phyloP scores from a whole-genome alignment of 2,888 invertebrate species.

The Lithophane semibrunnea region DNA sequence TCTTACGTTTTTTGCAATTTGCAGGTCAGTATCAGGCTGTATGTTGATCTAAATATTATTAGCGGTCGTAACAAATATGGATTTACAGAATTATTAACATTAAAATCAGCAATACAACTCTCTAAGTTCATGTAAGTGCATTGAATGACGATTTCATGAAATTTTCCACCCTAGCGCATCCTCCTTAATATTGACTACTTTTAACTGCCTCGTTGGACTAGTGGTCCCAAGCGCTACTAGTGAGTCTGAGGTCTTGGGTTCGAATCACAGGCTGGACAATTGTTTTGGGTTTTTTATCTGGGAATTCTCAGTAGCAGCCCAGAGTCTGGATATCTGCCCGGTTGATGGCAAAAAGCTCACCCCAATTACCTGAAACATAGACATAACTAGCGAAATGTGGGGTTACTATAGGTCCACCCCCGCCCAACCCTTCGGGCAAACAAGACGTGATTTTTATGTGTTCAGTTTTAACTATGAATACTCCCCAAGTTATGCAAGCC shows the following conservation, averaged over 20 bases:
- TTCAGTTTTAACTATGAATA: constrained; percentile 67
- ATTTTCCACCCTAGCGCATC: no score
- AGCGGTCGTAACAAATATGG: no score
- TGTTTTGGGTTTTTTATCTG: background rate
- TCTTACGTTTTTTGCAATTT: no score
- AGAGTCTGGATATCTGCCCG: background rate
- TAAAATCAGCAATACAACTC: no score
- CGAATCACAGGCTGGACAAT: background rate
- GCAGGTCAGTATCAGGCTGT: no score
- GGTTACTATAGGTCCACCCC: background rate
- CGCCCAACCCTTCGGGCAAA: background rate
- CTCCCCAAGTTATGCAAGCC: constrained; percentile 75
- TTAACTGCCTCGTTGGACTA: background rate
- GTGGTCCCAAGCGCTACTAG: background rate
- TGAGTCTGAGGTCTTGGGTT: background rate
- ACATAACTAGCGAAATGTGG: background rate
- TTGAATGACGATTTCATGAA: no score
- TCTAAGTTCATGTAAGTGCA: no score
- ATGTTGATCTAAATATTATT: no score
- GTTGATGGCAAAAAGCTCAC: background rate
- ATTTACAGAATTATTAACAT: no score
- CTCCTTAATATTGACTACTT: background rate
- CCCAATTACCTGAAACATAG: background rate
- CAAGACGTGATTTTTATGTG: background rate
- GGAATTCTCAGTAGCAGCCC: background rate